Evolutionary conservation across 2,888 invertebrate genomes (phyloP), one percentile per base, ranked within the genome.

Genomic region (Oxyteleia sp.): DNA sequence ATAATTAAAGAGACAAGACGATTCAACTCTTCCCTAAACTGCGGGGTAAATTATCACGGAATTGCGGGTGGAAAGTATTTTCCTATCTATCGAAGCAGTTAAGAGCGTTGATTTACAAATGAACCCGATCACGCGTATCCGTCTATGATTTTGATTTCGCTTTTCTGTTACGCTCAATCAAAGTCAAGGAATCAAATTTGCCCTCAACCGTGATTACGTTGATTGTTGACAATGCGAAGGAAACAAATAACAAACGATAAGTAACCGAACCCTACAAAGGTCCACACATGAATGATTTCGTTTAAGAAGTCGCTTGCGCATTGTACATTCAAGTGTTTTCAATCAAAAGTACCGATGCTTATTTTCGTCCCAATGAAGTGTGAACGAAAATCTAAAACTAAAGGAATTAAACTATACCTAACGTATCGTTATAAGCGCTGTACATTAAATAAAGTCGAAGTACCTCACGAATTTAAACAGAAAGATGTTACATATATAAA

Each of bases 381-480:
- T 23, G 13, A 41, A 55, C 3, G 7, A 38, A 68, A 43, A 55
- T 53, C 26, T 68, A 68, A 68, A 68, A 53, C 4, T 41, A 68
- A 45, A 45, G 15, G 16, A 45, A 69, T 43, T 45, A 45, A 69
- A 45, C 18, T 69, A 26, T 57, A 16, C 41, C 5, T 41, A 57
- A 57, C 29, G 45, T 47, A 43, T 69, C 15, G 32, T 68, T 29
- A 16, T 57, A 69, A 69, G 47, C 26, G 20, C 13, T 69, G 69
- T 69, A 69, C 15, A 69, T 55, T 69, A 47, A 69, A 57, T 23
- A 32, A 57, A 57, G 69, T 69, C 57, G 16, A 57, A 55, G 69
- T 69, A 69, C 57, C 45, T 57, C 45, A 69, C 69, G 57, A 55
- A 57, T 69, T 69, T 45, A 69, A 51, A 35, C 11, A 41, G 10